Base-by-base conservation (phyloP, 2,888 invertebrate genomes). In the Plebejus melissa region DNA sequence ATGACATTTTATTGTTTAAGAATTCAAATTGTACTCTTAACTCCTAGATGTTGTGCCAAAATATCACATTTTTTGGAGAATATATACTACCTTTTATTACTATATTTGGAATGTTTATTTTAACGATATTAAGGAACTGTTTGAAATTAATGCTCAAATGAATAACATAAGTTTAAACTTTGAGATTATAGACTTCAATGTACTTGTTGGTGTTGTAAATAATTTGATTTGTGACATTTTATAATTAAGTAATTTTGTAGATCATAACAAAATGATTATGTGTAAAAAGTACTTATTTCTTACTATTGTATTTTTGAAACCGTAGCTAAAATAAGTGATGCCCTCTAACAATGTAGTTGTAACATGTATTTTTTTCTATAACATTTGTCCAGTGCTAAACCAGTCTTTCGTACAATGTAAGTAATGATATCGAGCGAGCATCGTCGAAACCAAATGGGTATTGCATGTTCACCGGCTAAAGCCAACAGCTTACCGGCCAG, bases 401-500 rank as follows among this genome's bases (percentile, higher is more conserved):
- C 65, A 65, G 65, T 65, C 58, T 41, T 41, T 13, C 50, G 13
- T 50, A 50, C 50, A 50, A 4, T 13, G 50, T 13, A 50, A 50
- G 41, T 41, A 41, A 41, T 41, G 41, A 46, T 46, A 9, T 46
- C 46, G 46, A 46, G 46, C 46, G 46, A 46, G 9, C 46, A 3
- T 46, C 2, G 2, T 46, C 11, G 46, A 46, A 46, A 46, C 22
- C 22, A 22, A 22, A 22, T 22, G 22, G 22, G 22, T 22, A 22
- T 22, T 22, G 22, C 22, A 22, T 22, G 22, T 22, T 22, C 88
- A 1, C 93, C 94, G 0, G 93, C 93, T 58, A 94, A 94, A 79
- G 92, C 93, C 28, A 94, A 94, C 82, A 93, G 94, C 57, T 82
- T 94, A 77, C 94, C 94, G 0, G 94, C 94, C 0, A 78, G 94